Evolutionary conservation across 2,797 vertebrate genomes (phyloP).

Genomic region (Neomorphus geoffroyi): DNA sequence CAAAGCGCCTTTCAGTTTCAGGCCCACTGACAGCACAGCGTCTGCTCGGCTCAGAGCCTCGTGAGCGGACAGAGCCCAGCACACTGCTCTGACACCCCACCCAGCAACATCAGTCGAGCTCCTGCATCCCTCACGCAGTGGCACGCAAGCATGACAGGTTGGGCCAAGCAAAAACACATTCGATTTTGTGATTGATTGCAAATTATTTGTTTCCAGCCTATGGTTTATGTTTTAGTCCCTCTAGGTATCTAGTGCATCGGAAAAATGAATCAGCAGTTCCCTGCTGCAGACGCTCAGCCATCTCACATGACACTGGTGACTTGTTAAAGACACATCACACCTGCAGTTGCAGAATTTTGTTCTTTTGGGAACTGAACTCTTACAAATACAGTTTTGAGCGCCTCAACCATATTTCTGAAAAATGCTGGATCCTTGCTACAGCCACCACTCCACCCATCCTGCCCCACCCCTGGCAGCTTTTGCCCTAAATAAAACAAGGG

Average conservation of each 20-base stretch:
- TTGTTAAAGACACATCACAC: neutral
- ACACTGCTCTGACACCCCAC: rapidly evolving
- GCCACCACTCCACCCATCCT: neutral
- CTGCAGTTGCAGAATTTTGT: neutral
- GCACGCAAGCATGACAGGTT: neutral
- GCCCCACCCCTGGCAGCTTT: neutral
- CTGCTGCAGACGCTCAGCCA: neutral
- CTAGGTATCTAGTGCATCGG: neutral
- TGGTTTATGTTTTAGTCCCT: neutral
- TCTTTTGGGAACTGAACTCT: neutral
- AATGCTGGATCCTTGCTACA: neutral
- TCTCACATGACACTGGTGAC: neutral
- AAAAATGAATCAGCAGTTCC: neutral
- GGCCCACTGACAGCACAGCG: rapidly evolving
- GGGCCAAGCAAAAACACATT: neutral
- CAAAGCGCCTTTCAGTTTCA: neutral
- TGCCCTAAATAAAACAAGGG: conserved; percentile 17
- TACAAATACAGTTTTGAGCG: neutral
- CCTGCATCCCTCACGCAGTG: neutral
- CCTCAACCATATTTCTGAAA: neutral
- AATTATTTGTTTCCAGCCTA: neutral
- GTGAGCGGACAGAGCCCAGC: neutral
- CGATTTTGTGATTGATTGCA: neutral
- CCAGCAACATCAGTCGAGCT: neutral
- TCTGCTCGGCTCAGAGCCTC: rapidly evolving